A percentile compares a stretch with the other conserved stretches of the same genome.
Evolutionary conservation across 2,888 invertebrate species (phyloP).

Genomic region (Crioceris asparagi): DNA sequence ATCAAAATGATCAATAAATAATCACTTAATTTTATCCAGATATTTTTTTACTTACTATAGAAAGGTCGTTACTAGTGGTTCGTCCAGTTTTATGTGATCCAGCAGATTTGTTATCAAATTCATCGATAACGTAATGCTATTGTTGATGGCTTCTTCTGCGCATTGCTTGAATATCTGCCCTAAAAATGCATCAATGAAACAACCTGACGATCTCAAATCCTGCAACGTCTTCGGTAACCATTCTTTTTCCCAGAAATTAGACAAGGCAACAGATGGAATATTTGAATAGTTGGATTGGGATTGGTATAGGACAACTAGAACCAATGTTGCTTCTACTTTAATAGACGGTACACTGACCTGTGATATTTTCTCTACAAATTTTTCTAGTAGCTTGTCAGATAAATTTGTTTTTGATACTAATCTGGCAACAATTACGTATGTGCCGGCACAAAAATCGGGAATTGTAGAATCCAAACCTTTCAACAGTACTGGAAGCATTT

Average conservation of each 20-base stretch:
- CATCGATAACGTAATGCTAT: constrained; percentile 42
- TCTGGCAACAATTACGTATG: constrained; percentile 63
- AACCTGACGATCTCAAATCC: constrained; percentile 44
- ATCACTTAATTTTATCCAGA: constrained; percentile 1
- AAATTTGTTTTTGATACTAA: constrained; percentile 55
- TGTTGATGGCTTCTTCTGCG: constrained; percentile 40
- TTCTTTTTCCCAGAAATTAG: constrained; percentile 38
- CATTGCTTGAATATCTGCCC: constrained; percentile 45
- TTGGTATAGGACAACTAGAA: constrained; percentile 61
- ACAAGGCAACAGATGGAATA: constrained; percentile 44
- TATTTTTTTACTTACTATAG: constrained; percentile 43
- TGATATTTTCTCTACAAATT: constrained; percentile 49
- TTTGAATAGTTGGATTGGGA: constrained; percentile 40
- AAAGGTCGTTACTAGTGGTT: constrained; percentile 43
- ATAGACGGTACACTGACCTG: constrained; percentile 44
- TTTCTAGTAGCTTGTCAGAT: constrained; percentile 44
- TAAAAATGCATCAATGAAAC: constrained; percentile 47
- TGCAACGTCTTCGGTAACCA: constrained; percentile 44
- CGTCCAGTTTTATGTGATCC: constrained; percentile 47
- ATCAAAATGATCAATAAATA: no score
- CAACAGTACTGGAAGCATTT: constrained; percentile 59
- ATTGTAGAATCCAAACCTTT: constrained; percentile 58
- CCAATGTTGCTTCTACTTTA: constrained; percentile 49
- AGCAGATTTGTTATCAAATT: constrained; percentile 48
- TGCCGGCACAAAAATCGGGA: constrained; percentile 60